These are phyloP conservation scores for Platycheirus rosarum DNA, from an alignment of 2,888 invertebrate genomes.

Conservation along the genomic window DNA sequence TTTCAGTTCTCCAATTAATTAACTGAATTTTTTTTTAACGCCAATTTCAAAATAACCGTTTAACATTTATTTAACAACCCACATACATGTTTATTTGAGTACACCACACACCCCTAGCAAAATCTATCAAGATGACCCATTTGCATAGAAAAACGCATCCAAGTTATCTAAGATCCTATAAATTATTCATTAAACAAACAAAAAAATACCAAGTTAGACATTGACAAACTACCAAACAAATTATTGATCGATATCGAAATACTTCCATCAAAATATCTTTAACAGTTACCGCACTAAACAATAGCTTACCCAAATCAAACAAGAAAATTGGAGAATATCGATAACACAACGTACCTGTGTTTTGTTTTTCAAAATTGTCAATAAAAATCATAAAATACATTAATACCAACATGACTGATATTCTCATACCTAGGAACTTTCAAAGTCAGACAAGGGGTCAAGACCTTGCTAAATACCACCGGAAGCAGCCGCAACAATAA, in stretches of 20 bases:
- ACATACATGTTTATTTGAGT: too few relatives aligned
- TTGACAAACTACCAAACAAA: conserved; percentile 28
- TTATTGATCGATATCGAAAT: conserved; percentile 30
- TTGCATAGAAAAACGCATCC: conserved; percentile 31
- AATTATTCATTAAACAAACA: neutral
- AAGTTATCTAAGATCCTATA: conserved; percentile 19
- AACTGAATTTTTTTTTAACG: too few relatives aligned
- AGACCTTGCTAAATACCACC: conserved; percentile 40
- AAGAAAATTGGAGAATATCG: neutral
- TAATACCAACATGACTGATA: too few relatives aligned
- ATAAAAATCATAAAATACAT: too few relatives aligned
- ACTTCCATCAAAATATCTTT: conserved; percentile 27
- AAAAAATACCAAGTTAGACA: conserved; percentile 25
- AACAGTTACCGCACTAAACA: neutral
- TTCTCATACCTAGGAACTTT: conserved; percentile 44
- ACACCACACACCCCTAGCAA: too few relatives aligned
- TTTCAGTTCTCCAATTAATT: too few relatives aligned
- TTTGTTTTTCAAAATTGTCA: too few relatives aligned
- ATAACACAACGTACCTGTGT: too few relatives aligned
- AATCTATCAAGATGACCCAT: conserved; percentile 33
- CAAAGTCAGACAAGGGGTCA: conserved; percentile 33
- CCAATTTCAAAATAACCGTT: conserved; percentile 2
- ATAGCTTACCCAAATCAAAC: conserved; percentile 19
- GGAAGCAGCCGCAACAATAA: conserved; percentile 15
- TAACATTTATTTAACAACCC: conserved; percentile 24